Percentiles rank a stretch among this genome's conserved stretches.
Evolutionary conservation across 2,888 invertebrate species (phyloP).

Genomic region (Ochropacha duplaris): DNA sequence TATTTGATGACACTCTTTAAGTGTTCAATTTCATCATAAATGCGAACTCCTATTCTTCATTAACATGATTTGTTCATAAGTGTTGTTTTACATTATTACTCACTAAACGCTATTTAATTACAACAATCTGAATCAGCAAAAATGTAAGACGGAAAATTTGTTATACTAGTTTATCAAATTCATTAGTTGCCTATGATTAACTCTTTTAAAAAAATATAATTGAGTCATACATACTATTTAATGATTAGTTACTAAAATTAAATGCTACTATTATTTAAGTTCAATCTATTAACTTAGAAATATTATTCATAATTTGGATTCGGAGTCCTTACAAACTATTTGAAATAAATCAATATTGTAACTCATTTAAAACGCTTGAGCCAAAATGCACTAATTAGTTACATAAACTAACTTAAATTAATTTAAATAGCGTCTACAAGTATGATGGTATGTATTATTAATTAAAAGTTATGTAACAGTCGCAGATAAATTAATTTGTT

Average conservation of each 20-base stretch:
- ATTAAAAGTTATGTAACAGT: slow-evolving; percentile 9
- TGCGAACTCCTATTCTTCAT: slow-evolving; percentile 1
- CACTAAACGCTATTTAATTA: not conserved
- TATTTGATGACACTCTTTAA: not conserved
- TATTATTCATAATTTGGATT: not conserved
- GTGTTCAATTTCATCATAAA: not conserved
- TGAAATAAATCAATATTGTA: not conserved
- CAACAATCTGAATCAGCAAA: not conserved
- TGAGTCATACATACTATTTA: not conserved
- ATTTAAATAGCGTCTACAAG: slow-evolving; percentile 2
- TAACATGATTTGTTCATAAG: slow-evolving; percentile 6
- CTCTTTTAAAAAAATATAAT: not conserved
- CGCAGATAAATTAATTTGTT: slow-evolving; percentile 32
- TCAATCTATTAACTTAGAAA: not conserved
- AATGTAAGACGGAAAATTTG: not conserved
- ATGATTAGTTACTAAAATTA: not conserved
- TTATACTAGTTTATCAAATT: not conserved
- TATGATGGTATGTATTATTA: not conserved
- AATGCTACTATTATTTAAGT: not conserved
- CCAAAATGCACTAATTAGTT: not conserved
- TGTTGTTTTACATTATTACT: not conserved
- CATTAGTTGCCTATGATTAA: not conserved
- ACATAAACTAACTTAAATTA: not conserved
- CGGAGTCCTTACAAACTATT: not conserved
- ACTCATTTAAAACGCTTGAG: not conserved